These are phyloP conservation scores for Scaptomyza flava DNA, from an alignment of 2,888 invertebrate species.

Conservation along the genomic window DNA sequence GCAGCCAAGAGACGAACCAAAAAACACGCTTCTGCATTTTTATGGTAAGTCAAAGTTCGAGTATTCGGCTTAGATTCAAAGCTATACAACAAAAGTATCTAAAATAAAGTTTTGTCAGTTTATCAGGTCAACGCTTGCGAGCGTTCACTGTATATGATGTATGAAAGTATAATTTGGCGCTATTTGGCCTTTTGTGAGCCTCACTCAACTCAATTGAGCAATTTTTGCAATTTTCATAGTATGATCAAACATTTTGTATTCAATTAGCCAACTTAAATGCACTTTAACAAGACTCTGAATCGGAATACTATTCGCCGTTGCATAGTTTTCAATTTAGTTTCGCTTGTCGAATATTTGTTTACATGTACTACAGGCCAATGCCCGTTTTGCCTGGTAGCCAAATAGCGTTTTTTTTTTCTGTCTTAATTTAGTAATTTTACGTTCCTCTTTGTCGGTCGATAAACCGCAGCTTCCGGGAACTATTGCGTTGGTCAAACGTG, in stretches of 20 bases:
- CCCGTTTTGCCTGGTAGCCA: constrained; percentile 33
- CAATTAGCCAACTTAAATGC: not conserved
- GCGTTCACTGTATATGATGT: too few species aligned
- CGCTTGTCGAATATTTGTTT: constrained; percentile 25
- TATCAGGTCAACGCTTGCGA: too few species aligned
- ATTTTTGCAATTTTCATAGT: not conserved
- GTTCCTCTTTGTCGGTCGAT: not conserved
- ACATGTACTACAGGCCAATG: constrained; percentile 49
- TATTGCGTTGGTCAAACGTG: constrained; percentile 20
- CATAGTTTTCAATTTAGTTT: constrained; percentile 8
- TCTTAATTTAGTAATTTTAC: constrained; percentile 29
- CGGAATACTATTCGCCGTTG: not conserved
- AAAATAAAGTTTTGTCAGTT: too few species aligned
- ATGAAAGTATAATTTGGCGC: too few species aligned
- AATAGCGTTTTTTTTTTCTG: constrained; percentile 39
- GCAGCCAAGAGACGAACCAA: constrained; percentile 30
- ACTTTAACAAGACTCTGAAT: not conserved
- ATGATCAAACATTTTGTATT: not conserved
- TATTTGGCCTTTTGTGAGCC: too few species aligned
- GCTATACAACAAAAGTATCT: too few species aligned
- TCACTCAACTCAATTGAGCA: not conserved
- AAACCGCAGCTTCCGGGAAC: constrained; percentile 47
- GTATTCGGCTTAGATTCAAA: too few species aligned
- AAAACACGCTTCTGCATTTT: constrained; percentile 53
- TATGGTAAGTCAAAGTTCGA: constrained; percentile 64